Evolutionary conservation across 2,113 vertebrate species (phyloP), one percentile per base, ranked within the genome.

Genomic region (Setophaga kirtlandii): DNA sequence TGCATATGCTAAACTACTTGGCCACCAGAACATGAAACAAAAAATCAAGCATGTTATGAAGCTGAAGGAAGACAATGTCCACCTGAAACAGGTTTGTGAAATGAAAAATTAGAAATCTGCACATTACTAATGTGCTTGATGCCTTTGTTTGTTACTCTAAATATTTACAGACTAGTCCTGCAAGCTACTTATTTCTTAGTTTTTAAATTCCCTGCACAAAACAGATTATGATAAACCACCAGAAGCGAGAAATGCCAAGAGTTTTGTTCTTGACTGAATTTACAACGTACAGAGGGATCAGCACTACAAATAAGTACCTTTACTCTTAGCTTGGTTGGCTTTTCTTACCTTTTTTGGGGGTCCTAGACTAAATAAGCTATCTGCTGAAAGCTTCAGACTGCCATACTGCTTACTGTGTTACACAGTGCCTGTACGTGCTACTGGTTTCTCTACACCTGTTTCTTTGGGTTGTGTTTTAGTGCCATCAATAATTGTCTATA

Each of bases 1-100:
- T 27, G 99, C 99, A 0, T 99, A 99, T 50, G 99, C 98, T 33
- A 98, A 98, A 41, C 98, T 99, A 82, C 97, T 99, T 88, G 99
- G 99, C 52, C 99, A 99, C 95, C 99, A 99, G 95, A 99, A 99
- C 97, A 98, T 99, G 95, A 99, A 98, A 93, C 99, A 99, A 97
- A 99, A 99, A 98, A 99, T 99, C 96, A 99, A 98, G 83, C 99
- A 99, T 55, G 98, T 99, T 89, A 98, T 99, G 97, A 99, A 99
- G 92, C 41, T 99, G 50, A 99, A 99, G 89, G 98, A 99, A 70
- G 99, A 99, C 86, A 99, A 99, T 42, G 75, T 95, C 14, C 87
- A 97, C 46, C 97, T 99, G 11, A 99, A 99, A 96, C 98, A 98
- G 99, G 99, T 99, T 83, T 93, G 97, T 97, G 70, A 91, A 88